Conservation (phyloP, 2,888 invertebrate species). For the Oscheius sp. region DNA sequence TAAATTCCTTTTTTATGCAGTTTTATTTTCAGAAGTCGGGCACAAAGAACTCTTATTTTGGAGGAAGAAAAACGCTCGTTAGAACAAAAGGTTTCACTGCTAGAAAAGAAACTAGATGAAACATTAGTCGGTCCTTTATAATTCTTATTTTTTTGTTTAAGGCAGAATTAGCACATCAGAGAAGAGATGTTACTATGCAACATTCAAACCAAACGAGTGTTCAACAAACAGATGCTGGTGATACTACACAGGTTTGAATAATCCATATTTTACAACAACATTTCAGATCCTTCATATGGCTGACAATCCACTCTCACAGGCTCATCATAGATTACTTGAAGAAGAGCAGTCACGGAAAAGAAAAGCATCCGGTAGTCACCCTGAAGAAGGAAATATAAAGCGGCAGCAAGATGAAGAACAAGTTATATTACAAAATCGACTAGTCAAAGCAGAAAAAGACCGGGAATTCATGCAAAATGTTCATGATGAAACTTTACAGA, state of each 20-base stretch:
- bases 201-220: not conserved
- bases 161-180: not conserved
- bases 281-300: constrained; percentile 31
- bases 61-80: constrained; percentile 7
- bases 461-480: not conserved
- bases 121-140: not conserved
- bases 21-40: constrained; percentile 17
- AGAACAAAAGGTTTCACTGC: not conserved
- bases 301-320: constrained; percentile 23
- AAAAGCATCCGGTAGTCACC: constrained; percentile 3
- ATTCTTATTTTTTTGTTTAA: not conserved
- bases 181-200: not conserved
- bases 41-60: constrained; percentile 26
- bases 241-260: constrained; percentile 1
- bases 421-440: not conserved
- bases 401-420: not conserved
- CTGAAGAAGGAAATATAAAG: not conserved
- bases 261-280: not conserved
- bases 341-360: constrained; percentile 1
- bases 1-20: not conserved
- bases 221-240: constrained; percentile 7
- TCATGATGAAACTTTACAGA: constrained; percentile 2
- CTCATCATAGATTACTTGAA: constrained; percentile 8
- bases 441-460: constrained; percentile 5
- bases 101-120: not conserved